Base-by-base conservation (phyloP, 2,797 vertebrate genomes). In the Streptopelia turtur region DNA sequence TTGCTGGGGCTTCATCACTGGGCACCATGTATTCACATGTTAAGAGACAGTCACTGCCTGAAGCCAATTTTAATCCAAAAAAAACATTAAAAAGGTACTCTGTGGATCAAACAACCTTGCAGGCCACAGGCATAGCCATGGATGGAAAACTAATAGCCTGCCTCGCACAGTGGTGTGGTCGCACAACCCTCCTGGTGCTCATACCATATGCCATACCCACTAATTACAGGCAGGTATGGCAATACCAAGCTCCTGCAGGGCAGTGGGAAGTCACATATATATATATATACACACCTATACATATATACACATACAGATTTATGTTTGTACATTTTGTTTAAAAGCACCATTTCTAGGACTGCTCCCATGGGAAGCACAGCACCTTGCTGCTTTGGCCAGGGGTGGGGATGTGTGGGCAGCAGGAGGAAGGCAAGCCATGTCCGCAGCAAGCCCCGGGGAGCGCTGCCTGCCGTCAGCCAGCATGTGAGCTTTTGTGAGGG, bases 21-120 rank as follows among this genome's bases (percentile, higher is more conserved):
- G 20, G 33, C 17, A 49, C 15, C 1, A 1, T 1, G 0, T 20
- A 5, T 8, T 70, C 50, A 43, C 27, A 3, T 1, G 14, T 22
- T 3, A 30, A 69, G 77, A 35, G 63, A 72, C 35, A 74, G 37
- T 28, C 70, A 39, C 50, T 68, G 56, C 47, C 80, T 9, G 1
- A 77, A 65, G 28, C 27, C 56, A 59, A 2, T 41, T 86, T 80
- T 53, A 85, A 83, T 56, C n/a, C 64, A 65, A 90, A 6, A 6
- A 6, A 43, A 31, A 33, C 21, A 63, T 24, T 59, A 14, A 75
- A 50, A 76, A 43, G 39, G n/a, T 30, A 22, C 30, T 65, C 24
- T 1, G 12, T 43, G 56, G 56, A 80, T 83, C 20, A 85, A 76
- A 52, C 7, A 56, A 86, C 31, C 43, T 63, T 60, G 53, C 23